phyloP scores from a whole-genome alignment of 2,113 vertebrate genomes.

The Alligator mississippiensis region DNA sequence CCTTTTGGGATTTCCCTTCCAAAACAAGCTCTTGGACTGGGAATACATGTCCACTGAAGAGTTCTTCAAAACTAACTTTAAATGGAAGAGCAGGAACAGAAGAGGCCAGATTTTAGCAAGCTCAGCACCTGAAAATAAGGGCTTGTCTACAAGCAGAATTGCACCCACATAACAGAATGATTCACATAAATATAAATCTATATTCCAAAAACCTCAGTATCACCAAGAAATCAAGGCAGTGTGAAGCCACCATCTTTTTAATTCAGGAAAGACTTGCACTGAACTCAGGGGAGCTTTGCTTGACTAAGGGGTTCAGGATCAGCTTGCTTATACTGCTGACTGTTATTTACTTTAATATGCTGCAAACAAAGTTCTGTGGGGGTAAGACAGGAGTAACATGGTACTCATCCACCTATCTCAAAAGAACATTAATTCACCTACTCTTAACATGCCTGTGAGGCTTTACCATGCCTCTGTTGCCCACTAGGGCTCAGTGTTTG shows the following conservation, averaged over 20 bases:
- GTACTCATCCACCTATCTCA: too few relatives aligned
- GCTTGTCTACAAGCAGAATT: not conserved
- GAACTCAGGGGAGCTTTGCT: not conserved
- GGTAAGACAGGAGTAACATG: not conserved
- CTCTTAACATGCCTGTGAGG: not conserved
- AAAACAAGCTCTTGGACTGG: not conserved
- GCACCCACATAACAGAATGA: not conserved
- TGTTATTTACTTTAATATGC: not conserved
- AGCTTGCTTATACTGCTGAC: not conserved
- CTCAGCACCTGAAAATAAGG: not conserved
- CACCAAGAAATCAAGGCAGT: not conserved
- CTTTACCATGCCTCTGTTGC: not conserved
- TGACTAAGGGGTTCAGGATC: not conserved
- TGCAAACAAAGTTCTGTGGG: not conserved
- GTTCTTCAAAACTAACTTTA: not conserved
- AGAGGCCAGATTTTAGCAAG: not conserved
- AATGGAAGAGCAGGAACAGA: not conserved
- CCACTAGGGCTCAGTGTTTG: not conserved
- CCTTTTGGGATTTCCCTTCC: not conserved
- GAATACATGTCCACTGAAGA: not conserved
- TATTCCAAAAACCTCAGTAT: rapidly evolving
- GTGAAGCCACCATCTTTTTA: not conserved
- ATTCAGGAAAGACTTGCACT: not conserved
- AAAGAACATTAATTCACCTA: too few relatives aligned
- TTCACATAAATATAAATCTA: rapidly evolving